Evolutionary conservation across 1,140 invertebrate genomes (phyloP).

Genomic region (Zaprionus tsacasi): DNA sequence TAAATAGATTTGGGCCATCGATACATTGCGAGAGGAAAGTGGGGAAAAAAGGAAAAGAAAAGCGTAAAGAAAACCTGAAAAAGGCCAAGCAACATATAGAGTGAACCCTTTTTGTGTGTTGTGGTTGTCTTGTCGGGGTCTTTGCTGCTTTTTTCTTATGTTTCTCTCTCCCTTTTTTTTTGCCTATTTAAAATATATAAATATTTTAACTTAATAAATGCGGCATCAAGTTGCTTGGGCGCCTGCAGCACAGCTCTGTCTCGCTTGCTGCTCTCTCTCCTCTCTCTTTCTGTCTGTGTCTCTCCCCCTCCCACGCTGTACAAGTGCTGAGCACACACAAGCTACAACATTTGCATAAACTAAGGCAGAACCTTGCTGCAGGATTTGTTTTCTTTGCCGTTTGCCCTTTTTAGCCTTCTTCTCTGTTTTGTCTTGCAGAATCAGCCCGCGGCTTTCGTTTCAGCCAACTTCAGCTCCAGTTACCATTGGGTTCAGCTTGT

Average conservation of each 20-base stretch:
- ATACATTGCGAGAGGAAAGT: slow-evolving; percentile 39
- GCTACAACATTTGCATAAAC: slow-evolving; percentile 69
- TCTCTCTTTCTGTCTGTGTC: background rate
- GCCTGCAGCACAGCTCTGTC: slow-evolving; percentile 29
- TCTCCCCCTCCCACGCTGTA: background rate
- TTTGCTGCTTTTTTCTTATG: background rate
- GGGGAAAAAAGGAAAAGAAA: background rate
- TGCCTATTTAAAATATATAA: slow-evolving; percentile 73
- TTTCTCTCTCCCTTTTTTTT: slow-evolving; percentile 16
- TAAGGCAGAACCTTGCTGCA: slow-evolving; percentile 31
- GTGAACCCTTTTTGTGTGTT: slow-evolving; percentile 26
- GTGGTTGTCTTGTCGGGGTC: background rate
- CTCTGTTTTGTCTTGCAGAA: slow-evolving; percentile 27
- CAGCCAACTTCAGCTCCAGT: slow-evolving; percentile 11
- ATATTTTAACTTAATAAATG: slow-evolving; percentile 78
- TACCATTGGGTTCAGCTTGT: slow-evolving; percentile 6
- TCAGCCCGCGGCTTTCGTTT: slow-evolving; percentile 37
- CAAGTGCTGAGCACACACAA: slow-evolving; percentile 50
- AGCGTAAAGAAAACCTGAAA: background rate
- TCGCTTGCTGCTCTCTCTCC: slow-evolving; percentile 9
- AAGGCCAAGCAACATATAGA: slow-evolving; percentile 1
- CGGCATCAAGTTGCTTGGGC: slow-evolving; percentile 51
- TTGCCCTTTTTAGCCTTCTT: slow-evolving; percentile 44
- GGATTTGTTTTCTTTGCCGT: slow-evolving; percentile 40
- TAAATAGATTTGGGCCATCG: slow-evolving; percentile 62